These are phyloP conservation scores for Lontra canadensis DNA, from an alignment of 2,113 vertebrate genomes.

Conservation along the genomic window DNA sequence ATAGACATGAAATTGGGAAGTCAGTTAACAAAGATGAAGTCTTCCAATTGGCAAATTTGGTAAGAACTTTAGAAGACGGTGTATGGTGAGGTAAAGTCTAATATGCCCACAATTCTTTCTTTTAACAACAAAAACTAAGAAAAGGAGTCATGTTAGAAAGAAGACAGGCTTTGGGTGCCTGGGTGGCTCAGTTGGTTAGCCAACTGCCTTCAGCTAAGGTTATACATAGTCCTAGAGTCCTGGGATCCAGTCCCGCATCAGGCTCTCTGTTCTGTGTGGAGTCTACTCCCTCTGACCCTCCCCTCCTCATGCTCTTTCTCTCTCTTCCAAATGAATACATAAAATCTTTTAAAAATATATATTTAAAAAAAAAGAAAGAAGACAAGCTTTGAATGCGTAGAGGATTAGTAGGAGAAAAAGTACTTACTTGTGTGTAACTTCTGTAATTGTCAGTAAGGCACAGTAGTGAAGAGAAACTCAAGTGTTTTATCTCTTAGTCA, in stretches of 20 bases:
- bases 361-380: not conserved
- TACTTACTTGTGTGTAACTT: conserved; percentile 46
- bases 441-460: not conserved
- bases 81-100: not conserved
- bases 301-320: no score
- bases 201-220: no score
- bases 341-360: no score
- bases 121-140: not conserved
- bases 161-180: not conserved
- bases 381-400: not conserved
- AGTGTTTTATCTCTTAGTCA: not conserved
- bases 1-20: not conserved
- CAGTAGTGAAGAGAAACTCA: not conserved
- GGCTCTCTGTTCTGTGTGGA: no score
- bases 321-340: no score
- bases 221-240: no score
- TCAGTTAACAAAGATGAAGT: not conserved
- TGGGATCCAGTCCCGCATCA: no score
- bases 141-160: not conserved
- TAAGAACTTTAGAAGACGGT: not conserved
- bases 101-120: not conserved
- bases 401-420: not conserved
- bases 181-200: no score
- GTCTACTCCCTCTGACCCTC: no score
- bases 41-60: not conserved